Evolutionary conservation across 2,888 invertebrate genomes (phyloP).

Genomic region (Tanytarsus gracilentus): DNA sequence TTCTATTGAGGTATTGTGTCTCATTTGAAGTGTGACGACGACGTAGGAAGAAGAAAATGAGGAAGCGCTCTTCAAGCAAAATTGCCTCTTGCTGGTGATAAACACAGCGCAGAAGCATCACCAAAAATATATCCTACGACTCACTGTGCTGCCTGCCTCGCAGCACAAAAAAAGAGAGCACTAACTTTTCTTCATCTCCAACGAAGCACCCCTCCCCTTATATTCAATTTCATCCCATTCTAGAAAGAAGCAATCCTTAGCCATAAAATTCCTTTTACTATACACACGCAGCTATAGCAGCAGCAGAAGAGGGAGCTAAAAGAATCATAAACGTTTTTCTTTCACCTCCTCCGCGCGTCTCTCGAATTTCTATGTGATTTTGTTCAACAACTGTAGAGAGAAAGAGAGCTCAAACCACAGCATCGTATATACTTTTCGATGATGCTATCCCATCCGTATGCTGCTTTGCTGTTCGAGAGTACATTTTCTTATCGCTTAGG

Average conservation of each 20-base stretch:
- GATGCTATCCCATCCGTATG: conserved; percentile 11
- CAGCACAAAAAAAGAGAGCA: not conserved
- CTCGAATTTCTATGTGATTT: conserved; percentile 18
- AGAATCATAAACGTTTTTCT: conserved; percentile 26
- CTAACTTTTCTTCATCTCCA: not conserved
- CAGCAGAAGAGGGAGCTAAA: too few relatives aligned
- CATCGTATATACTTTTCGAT: conserved; percentile 9
- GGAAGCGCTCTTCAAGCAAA: not conserved
- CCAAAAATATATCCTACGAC: conserved; percentile 7
- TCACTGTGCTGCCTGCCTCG: not conserved
- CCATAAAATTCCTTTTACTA: conserved; percentile 27
- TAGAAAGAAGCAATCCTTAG: conserved; percentile 27
- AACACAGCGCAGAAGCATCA: conserved; percentile 25
- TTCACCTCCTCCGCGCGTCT: not conserved
- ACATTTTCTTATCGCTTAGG: conserved; percentile 6
- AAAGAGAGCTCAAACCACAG: not conserved
- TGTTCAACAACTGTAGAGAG: not conserved
- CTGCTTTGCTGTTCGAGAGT: not conserved
- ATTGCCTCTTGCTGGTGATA: conserved; percentile 18
- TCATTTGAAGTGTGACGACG: too few relatives aligned
- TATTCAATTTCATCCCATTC: conserved; percentile 23
- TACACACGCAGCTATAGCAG: conserved; percentile 26
- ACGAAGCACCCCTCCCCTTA: conserved; percentile 4
- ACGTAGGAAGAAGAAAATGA: too few relatives aligned
- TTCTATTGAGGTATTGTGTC: too few relatives aligned